Percentiles rank a stretch among this genome's conserved stretches.
These are phyloP conservation scores for Mobula hypostoma DNA, from an alignment of 2,113 vertebrate species.

Conservation along the genomic window DNA sequence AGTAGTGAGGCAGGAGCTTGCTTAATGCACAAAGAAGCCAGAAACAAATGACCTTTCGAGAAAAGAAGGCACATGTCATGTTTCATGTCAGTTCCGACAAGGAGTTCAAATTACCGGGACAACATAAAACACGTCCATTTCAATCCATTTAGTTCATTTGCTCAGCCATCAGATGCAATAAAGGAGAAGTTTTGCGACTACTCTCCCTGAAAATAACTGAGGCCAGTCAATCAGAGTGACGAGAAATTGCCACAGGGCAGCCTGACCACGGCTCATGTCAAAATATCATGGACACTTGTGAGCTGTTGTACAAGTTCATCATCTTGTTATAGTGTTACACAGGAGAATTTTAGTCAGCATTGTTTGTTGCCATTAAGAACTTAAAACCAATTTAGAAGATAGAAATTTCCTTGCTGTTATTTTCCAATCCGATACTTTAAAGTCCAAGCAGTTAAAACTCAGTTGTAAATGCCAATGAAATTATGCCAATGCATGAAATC, in stretches of 20 bases:
- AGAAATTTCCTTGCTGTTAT: background rate
- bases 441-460: background rate
- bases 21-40: background rate
- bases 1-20: background rate
- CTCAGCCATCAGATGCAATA: background rate
- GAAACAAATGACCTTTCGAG: background rate
- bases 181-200: background rate
- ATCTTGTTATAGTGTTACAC: background rate
- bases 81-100: background rate
- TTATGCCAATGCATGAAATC: background rate
- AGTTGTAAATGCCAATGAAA: background rate
- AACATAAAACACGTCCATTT: background rate
- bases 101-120: background rate
- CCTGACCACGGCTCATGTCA: background rate
- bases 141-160: background rate
- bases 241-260: background rate
- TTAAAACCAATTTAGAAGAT: background rate
- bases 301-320: background rate
- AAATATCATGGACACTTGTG: background rate
- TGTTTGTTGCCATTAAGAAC: background rate
- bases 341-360: background rate
- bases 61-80: background rate
- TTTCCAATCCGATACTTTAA: background rate
- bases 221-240: background rate
- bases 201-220: background rate